Conservation (phyloP, 2,113 vertebrate species). For the Nibea albiflora region DNA sequence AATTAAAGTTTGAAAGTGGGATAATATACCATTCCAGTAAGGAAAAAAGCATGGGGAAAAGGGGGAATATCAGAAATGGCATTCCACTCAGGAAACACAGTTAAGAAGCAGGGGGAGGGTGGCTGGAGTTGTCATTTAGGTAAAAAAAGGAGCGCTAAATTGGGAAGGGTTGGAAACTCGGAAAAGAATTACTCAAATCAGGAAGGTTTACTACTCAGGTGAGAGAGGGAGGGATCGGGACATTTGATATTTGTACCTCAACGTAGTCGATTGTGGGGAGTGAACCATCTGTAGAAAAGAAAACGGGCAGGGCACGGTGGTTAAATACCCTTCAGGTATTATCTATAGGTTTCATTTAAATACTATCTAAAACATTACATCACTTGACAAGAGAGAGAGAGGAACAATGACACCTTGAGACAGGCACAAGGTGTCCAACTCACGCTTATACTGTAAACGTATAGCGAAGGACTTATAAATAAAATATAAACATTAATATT, state of each 20-base stretch:
- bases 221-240: constrained; percentile 76
- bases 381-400: constrained; percentile 39
- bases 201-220: constrained; percentile 80
- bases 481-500: constrained; percentile 28
- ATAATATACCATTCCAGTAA: constrained; percentile 79
- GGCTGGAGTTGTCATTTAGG: constrained; percentile 73
- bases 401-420: constrained; percentile 41
- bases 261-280: constrained; percentile 80
- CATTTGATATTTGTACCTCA: constrained; percentile 87
- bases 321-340: constrained; percentile 80
- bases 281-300: constrained; percentile 88
- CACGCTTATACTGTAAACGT: not conserved
- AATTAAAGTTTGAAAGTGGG: constrained; percentile 73
- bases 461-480: not conserved
- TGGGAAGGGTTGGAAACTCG: constrained; percentile 73
- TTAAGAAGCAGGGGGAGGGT: constrained; percentile 77
- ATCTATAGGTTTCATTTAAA: constrained; percentile 48
- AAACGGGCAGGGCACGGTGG: constrained; percentile 82
- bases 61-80: constrained; percentile 74
- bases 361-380: constrained; percentile 31
- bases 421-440: constrained; percentile 8
- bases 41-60: constrained; percentile 72
- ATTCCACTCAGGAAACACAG: constrained; percentile 80
- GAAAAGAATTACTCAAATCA: constrained; percentile 80
- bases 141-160: constrained; percentile 68